These are phyloP conservation scores for Oophaga sylvatica DNA, from an alignment of 2,797 vertebrate species.

Conservation along the genomic window DNA sequence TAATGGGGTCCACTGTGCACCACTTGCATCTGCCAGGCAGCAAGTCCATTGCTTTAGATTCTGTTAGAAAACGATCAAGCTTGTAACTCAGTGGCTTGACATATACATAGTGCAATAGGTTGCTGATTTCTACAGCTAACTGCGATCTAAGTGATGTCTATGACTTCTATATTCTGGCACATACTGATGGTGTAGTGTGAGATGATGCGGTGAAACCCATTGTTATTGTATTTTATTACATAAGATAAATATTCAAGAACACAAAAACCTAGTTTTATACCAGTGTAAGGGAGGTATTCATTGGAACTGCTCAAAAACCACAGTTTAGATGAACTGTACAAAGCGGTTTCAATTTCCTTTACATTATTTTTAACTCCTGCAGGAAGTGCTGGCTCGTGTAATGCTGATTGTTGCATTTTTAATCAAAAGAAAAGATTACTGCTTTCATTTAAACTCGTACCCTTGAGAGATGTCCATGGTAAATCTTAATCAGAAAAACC, in stretches of 20 bases:
- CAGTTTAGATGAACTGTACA: constrained; percentile 1
- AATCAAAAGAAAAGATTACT: constrained; percentile 33
- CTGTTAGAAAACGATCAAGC: too few relatives aligned
- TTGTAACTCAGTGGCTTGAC: too few relatives aligned
- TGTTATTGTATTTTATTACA: too few relatives aligned
- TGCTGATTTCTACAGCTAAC: neutral
- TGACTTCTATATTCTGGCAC: neutral
- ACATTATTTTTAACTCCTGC: constrained; percentile 42
- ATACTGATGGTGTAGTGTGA: too few relatives aligned
- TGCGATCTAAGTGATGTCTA: neutral
- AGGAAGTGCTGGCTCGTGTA: constrained; percentile 31
- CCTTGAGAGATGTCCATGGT: neutral
- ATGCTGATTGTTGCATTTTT: constrained; percentile 48
- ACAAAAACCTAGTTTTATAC: too few relatives aligned
- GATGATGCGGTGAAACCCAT: neutral
- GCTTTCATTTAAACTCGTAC: neutral
- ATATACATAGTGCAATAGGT: too few relatives aligned
- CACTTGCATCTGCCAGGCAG: too few relatives aligned
- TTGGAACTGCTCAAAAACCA: neutral
- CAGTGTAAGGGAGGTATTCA: neutral
- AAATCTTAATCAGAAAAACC: neutral
- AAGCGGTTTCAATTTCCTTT: constrained; percentile 50
- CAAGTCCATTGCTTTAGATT: too few relatives aligned
- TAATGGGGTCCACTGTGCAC: too few relatives aligned
- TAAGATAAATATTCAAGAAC: neutral